A percentile compares a stretch with the other conserved stretches of the same genome.
These are phyloP conservation scores for Drosophila tripunctata DNA, from an alignment of 2,888 invertebrate species.

Conservation along the genomic window DNA sequence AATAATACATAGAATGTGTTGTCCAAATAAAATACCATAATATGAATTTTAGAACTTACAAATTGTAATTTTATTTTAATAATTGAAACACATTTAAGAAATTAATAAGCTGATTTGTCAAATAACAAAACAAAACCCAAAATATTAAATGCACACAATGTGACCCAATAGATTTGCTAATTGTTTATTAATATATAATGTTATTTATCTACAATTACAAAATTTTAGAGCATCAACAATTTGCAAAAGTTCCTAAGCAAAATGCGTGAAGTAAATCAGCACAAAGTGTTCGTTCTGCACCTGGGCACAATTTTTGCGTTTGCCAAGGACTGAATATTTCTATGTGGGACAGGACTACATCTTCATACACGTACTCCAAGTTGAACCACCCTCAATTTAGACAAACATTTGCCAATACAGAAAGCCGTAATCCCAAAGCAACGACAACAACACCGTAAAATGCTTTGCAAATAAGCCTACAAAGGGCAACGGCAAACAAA, in stretches of 20 bases:
- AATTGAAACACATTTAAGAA: too few relatives aligned
- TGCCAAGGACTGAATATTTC: slow-evolving; percentile 2
- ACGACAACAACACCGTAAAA: slow-evolving; percentile 51
- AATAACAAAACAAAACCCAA: too few relatives aligned
- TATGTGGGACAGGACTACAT: not conserved
- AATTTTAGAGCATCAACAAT: slow-evolving; percentile 3
- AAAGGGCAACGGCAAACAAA: slow-evolving; percentile 42
- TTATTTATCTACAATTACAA: slow-evolving; percentile 14
- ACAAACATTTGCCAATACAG: slow-evolving; percentile 26
- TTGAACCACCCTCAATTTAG: slow-evolving; percentile 13
- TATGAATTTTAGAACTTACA: too few relatives aligned
- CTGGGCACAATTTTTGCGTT: slow-evolving; percentile 18
- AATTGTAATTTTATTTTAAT: too few relatives aligned
- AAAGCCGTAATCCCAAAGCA: slow-evolving; percentile 46
- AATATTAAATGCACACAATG: too few relatives aligned
- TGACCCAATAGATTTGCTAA: too few relatives aligned
- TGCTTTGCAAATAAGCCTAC: slow-evolving; percentile 64
- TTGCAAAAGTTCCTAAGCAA: not conserved
- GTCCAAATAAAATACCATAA: too few relatives aligned
- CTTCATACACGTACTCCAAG: not conserved
- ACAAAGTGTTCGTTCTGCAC: slow-evolving; percentile 23
- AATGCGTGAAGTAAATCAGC: slow-evolving; percentile 26
- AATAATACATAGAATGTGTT: too few relatives aligned
- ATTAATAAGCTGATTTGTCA: too few relatives aligned
- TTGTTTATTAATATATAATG: slow-evolving; percentile 11